Evolutionary conservation across 2,113 vertebrate species (phyloP).

Genomic region (Pelvicachromis taeniatus): DNA sequence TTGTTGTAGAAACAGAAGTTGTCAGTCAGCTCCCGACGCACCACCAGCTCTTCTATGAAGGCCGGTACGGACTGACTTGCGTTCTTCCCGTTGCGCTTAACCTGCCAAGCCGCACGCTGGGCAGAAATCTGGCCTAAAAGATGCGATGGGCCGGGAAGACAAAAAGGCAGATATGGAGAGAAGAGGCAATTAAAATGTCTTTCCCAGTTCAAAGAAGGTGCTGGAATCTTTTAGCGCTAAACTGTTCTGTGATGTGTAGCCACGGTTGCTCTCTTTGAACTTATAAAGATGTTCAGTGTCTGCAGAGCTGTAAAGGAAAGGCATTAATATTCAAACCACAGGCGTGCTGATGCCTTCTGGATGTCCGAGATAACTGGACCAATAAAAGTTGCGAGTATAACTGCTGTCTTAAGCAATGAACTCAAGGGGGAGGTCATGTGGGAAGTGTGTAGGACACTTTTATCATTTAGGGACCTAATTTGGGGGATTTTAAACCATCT

Average conservation of each 20-base stretch:
- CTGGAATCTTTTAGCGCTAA: background rate
- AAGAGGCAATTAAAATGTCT: background rate
- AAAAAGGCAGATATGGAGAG: background rate
- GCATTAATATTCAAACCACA: background rate
- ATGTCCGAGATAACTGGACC: background rate
- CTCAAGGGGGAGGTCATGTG: background rate
- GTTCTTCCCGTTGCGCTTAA: slow-evolving; percentile 55
- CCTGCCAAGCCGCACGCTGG: slow-evolving; percentile 80
- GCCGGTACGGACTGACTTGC: slow-evolving; percentile 63
- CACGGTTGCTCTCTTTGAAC: background rate
- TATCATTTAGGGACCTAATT: background rate
- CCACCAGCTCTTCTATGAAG: slow-evolving; percentile 84
- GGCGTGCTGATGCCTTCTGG: background rate
- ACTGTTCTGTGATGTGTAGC: background rate
- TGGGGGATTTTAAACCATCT: background rate
- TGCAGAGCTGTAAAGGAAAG: background rate
- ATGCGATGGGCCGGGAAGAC: background rate
- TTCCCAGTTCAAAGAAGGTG: background rate
- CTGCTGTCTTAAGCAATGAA: background rate
- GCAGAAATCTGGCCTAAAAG: slow-evolving; percentile 81
- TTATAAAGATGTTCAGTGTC: background rate
- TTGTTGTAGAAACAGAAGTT: slow-evolving; percentile 91
- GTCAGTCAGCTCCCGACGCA: slow-evolving; percentile 85
- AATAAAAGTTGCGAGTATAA: background rate
- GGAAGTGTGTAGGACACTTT: background rate